These are phyloP conservation scores for Lamprologus speciosus DNA, from an alignment of 2,113 vertebrate species.

Conservation along the genomic window DNA sequence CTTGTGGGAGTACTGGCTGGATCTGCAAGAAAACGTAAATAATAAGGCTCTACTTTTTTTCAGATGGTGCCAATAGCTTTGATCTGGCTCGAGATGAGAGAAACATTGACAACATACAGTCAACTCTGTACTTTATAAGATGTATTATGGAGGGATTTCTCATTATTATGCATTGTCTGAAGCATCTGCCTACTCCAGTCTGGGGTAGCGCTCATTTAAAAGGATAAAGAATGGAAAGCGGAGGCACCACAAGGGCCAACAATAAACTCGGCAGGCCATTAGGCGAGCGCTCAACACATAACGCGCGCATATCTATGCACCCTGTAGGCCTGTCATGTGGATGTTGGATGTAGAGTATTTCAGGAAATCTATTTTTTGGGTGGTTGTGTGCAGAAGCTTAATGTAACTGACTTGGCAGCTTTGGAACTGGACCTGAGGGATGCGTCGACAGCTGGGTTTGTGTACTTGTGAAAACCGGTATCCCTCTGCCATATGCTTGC, in stretches of 20 bases:
- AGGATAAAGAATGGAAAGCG: constrained; percentile 22
- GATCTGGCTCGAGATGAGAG: constrained; percentile 25
- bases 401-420: constrained; percentile 62
- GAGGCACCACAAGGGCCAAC: constrained; percentile 1
- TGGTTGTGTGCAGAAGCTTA: constrained; percentile 19
- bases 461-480: constrained; percentile 49
- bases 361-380: constrained; percentile 37
- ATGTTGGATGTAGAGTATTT: constrained; percentile 29
- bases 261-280: constrained; percentile 12
- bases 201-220: constrained; percentile 6
- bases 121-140: constrained; percentile 12
- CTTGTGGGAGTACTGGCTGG: not conserved
- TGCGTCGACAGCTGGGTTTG: constrained; percentile 56
- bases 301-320: constrained; percentile 21
- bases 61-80: constrained; percentile 4
- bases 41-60: not conserved
- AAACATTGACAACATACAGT: not conserved
- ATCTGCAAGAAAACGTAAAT: constrained; percentile 18
- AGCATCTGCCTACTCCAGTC: constrained; percentile 10
- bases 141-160: constrained; percentile 5
- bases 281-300: constrained; percentile 25
- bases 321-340: constrained; percentile 25
- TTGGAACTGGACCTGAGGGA: constrained; percentile 35
- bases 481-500: constrained; percentile 55
- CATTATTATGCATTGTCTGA: constrained; percentile 11